A percentile compares a stretch with the other conserved stretches of the same genome.
These are phyloP conservation scores for Ophion costatus DNA, from an alignment of 2,888 invertebrate genomes.

Conservation along the genomic window DNA sequence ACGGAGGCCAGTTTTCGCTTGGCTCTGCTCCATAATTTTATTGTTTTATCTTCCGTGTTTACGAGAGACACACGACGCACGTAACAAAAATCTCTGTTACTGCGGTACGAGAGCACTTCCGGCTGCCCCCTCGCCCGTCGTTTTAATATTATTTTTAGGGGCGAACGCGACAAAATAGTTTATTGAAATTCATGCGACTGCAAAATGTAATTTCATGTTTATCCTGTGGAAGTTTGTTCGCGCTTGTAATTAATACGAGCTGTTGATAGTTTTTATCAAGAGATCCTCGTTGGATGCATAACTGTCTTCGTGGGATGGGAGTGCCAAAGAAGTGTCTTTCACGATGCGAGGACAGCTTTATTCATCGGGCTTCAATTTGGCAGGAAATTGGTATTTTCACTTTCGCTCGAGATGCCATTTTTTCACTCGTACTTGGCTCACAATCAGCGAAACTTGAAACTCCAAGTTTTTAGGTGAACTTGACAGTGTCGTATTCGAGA, in stretches of 20 bases:
- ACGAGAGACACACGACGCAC: conserved; percentile 61
- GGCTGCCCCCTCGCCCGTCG: background rate
- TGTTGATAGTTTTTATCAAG: background rate
- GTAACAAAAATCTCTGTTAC: conserved; percentile 44
- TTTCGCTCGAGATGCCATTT: background rate
- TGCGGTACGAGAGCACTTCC: conserved; percentile 17
- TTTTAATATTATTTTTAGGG: conserved; percentile 21
- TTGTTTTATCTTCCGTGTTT: conserved; percentile 78
- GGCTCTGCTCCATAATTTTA: conserved; percentile 78
- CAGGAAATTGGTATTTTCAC: background rate
- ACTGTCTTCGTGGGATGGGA: background rate
- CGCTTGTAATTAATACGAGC: background rate
- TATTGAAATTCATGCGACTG: background rate
- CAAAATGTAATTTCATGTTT: background rate
- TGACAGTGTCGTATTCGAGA: background rate
- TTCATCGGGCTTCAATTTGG: background rate
- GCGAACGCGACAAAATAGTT: conserved; percentile 2
- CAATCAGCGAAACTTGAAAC: background rate
- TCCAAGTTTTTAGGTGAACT: background rate
- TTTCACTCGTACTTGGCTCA: background rate
- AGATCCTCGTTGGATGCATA: background rate
- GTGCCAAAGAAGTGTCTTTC: background rate
- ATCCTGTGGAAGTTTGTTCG: background rate
- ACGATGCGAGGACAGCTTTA: background rate
- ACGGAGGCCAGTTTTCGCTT: conserved; percentile 72